Evolutionary conservation across 2,888 invertebrate species (phyloP).

Genomic region (Dinocampus coccinellae): DNA sequence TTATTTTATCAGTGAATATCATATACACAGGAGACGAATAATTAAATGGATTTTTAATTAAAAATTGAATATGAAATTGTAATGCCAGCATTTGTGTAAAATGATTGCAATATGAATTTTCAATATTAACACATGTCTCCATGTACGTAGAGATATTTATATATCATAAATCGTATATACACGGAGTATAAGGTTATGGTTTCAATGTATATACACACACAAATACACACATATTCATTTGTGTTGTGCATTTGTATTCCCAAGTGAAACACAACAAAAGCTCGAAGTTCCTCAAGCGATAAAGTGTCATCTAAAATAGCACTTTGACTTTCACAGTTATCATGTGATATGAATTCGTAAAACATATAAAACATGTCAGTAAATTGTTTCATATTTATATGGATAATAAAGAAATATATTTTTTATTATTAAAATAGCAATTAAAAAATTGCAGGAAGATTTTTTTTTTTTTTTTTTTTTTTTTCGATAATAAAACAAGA

Average conservation of each 20-base stretch:
- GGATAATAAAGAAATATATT: too few relatives aligned
- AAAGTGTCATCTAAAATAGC: slow-evolving; percentile 9
- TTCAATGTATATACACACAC: too few relatives aligned
- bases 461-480: too few relatives aligned
- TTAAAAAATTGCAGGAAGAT: too few relatives aligned
- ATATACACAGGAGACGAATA: not conserved
- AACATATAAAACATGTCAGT: too few relatives aligned
- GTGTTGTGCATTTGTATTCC: slow-evolving; percentile 11
- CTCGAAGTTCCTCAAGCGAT: slow-evolving; percentile 9
- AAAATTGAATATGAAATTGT: not conserved
- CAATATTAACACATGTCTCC: not conserved
- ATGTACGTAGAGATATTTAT: too few relatives aligned
- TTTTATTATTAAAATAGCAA: too few relatives aligned
- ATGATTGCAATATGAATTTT: not conserved
- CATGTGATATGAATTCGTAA: not conserved
- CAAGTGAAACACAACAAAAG: not conserved
- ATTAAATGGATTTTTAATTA: not conserved
- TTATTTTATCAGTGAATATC: not conserved
- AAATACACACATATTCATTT: too few relatives aligned
- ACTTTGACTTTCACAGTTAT: slow-evolving; percentile 21
- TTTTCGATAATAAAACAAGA: too few relatives aligned
- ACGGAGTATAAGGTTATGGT: not conserved
- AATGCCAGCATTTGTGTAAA: not conserved
- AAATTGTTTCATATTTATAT: too few relatives aligned
- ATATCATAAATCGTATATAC: not conserved